These are phyloP conservation scores for Eulemur macaco DNA, from an alignment of 2,113 vertebrate species.

Conservation along the genomic window DNA sequence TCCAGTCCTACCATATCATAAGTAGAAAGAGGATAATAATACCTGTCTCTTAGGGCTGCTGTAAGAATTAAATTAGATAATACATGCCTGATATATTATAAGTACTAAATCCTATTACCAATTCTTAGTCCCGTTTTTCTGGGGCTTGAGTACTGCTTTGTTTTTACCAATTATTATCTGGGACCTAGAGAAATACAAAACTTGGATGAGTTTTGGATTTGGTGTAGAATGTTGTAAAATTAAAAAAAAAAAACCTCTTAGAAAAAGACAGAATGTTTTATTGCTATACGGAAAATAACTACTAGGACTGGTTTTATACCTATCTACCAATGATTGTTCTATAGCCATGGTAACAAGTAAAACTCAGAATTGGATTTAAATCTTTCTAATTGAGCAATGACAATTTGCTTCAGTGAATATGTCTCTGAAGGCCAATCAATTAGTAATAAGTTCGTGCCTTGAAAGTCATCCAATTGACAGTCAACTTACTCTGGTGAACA, in stretches of 20 bases:
- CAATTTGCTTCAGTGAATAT: neutral
- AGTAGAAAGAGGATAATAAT: neutral
- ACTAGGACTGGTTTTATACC: neutral
- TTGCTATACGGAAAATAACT: neutral
- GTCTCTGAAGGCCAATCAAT: slow-evolving; percentile 24
- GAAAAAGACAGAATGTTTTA: neutral
- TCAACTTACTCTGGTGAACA: neutral
- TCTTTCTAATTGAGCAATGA: neutral
- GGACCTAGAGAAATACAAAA: neutral
- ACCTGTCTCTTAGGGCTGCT: rapidly evolving
- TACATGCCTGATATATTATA: neutral
- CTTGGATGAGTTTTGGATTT: neutral
- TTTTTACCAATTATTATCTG: neutral
- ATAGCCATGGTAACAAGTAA: neutral
- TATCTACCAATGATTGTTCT: neutral
- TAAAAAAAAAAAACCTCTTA: neutral
- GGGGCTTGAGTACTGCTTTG: neutral
- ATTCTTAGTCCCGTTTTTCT: neutral
- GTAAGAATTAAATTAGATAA: neutral
- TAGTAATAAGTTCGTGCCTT: neutral
- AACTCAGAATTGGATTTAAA: slow-evolving; percentile 2
- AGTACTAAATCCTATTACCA: neutral
- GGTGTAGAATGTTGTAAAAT: neutral
- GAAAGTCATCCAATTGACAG: slow-evolving; percentile 27
- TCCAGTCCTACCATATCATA: neutral